Base-by-base conservation (phyloP, 2,797 vertebrate genomes). In the Ispidina picta region DNA sequence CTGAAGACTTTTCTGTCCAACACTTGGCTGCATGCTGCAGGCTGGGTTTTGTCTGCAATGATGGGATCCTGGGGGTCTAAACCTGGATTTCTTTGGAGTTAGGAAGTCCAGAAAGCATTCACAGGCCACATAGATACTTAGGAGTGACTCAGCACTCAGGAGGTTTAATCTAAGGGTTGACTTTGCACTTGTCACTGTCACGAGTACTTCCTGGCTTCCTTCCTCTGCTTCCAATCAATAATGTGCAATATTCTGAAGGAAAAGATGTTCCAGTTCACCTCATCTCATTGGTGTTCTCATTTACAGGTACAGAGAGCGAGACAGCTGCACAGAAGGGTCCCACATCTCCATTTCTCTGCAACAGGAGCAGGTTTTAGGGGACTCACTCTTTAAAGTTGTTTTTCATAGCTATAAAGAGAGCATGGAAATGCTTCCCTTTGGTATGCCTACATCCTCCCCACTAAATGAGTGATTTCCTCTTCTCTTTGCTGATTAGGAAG, bases 401-500 rank as follows among this genome's bases (percentile, higher is more conserved):
- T 92, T 73, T 84, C 64, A 16, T 52, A 49, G 60, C 86, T 92
- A 94, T 92, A 84, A 92, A 94, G 90, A 90, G 85, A 91, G 79
- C 73, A 79, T 89, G 46, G 81, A 76, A 91, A 82, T 43, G 37
- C 48, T 95, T 90, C 83, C 81, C 75, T 71, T 84, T 66, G 83
- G 86, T 82, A 73, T 18, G 16, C 60, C 88, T 33, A 39, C 86
- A 86, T 91, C 93, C 92, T 94, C 90, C 79, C 92, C 56, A 18
- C 71, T 55, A 90, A 94, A 49, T 37, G 58, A 90, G 64, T 31
- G 51, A 79, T 90, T 94, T 96, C 93, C 93, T 92, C 79, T 84
- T 84, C 75, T 80, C 72, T 74, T 43, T 77, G 84, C 90, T 90
- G 86, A 77, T 80, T 49, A 92, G 94, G 92, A 94, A 90, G 72